Conservation (phyloP, 2,888 invertebrate genomes). For the Acheta domesticus region DNA sequence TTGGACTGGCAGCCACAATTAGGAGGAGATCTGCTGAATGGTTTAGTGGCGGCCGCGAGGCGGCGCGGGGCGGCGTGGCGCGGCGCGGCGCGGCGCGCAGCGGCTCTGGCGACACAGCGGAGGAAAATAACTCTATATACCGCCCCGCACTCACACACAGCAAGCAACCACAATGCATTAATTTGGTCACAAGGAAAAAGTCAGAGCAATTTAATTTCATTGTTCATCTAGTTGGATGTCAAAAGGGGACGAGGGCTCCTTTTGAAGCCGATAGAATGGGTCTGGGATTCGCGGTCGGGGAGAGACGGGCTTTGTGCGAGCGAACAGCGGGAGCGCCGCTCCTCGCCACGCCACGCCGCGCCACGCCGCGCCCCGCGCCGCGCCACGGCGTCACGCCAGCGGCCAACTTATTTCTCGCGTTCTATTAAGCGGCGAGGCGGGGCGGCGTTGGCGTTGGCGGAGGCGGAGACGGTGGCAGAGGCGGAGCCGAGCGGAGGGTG, state of each 20-base stretch:
- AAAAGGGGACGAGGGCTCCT: conserved; percentile 30
- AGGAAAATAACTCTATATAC: conserved; percentile 33
- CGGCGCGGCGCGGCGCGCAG: background rate
- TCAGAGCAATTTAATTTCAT: conserved; percentile 38
- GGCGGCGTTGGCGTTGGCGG: too few species aligned
- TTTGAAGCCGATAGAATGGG: conserved; percentile 36
- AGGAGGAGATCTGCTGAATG: conserved; percentile 25
- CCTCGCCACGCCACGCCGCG: background rate
- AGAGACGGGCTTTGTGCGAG: background rate
- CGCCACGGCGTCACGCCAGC: too few species aligned
- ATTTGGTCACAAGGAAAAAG: conserved; percentile 36
- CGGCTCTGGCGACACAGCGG: conserved; percentile 18
- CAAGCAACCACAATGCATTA: conserved; percentile 36
- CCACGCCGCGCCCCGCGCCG: too few species aligned
- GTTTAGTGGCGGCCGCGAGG: background rate
- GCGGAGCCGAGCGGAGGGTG: too few species aligned
- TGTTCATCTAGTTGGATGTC: conserved; percentile 35
- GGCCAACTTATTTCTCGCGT: too few species aligned
- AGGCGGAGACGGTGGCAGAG: too few species aligned
- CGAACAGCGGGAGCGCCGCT: background rate
- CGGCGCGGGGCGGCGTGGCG: background rate
- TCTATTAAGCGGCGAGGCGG: too few species aligned
- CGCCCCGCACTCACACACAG: conserved; percentile 25
- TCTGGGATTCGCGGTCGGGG: conserved; percentile 31
- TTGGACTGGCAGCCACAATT: conserved; percentile 32